Base-by-base conservation (phyloP, 2,113 vertebrate genomes). In the Lucifuga dentata region DNA sequence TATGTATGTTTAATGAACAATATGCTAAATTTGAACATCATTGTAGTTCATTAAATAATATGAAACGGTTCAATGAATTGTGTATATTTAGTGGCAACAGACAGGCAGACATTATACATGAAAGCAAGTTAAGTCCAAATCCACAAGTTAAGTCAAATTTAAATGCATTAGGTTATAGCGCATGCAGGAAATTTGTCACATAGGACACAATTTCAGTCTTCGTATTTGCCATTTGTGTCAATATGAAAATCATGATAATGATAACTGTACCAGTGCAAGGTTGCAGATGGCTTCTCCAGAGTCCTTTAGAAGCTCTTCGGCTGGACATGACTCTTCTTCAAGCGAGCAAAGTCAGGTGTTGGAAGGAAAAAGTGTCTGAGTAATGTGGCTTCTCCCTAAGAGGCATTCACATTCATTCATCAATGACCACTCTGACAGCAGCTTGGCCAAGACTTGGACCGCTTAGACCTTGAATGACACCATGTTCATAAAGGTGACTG, bases 301-400 rank as follows among this genome's bases (percentile, higher is more conserved):
- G 21, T 39, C 69, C 49, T 57, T 19, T 5, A 49, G 64, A 68
- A 46, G 49, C 50, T 80, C 66, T 45, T 72, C 71, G 68, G 43
- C 21, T 59, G 16, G 40, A 65, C 40, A 43, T 40, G 50, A 45
- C 33, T 69, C 21, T 59, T 65, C 45, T 50, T 74, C 55, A 38
- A 68, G 62, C 48, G 66, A 45, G 52, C 21, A 46, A 74, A 65
- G 68, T 78, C 62, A 56, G 60, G 62, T 62, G 66, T 69, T 74
- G 48, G 66, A 8, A 11, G n/a, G 32, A 61, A 68, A 39, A 75
- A 11, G 2, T 57, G 33, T 68, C 33, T 26, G 60, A 71, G 65
- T 33, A 51, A 60, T 73, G 79, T 67, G 19, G 11, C 53, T n/a
- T 58, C 68, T 45, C 40, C 35, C 23, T 6, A 26, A 40, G 36